phyloP scores from a whole-genome alignment of 1,140 invertebrate species.

The Metaphire vulgaris region DNA sequence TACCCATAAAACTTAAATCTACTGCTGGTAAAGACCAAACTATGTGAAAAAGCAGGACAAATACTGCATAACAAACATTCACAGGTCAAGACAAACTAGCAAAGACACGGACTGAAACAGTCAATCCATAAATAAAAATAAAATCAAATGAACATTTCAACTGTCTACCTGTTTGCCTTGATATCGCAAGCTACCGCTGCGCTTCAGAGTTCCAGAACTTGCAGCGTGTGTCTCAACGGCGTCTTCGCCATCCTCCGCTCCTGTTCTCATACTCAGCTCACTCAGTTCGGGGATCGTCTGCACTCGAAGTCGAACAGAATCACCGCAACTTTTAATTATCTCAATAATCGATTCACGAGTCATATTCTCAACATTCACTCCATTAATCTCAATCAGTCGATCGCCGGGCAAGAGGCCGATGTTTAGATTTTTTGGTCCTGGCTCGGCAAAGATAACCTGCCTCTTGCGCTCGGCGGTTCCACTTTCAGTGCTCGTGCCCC shows the following conservation, averaged over 20 bases:
- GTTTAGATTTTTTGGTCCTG: conserved; percentile 62
- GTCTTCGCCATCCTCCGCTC: conserved; percentile 51
- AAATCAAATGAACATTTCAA: no score
- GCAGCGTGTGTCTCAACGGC: conserved; percentile 62
- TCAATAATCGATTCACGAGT: conserved; percentile 86
- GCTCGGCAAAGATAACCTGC: conserved; percentile 84
- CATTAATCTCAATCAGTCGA: conserved; percentile 82
- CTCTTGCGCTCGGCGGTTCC: conserved; percentile 52
- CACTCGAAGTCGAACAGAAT: conserved; percentile 77
- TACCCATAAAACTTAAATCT: no score
- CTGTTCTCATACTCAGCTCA: conserved; percentile 59
- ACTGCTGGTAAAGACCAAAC: no score
- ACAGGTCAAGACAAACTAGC: no score
- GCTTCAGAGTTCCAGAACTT: conserved; percentile 66
- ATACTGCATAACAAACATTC: no score
- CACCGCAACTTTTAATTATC: conserved; percentile 76
- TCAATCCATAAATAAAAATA: no score
- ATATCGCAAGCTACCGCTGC: conserved; percentile 59
- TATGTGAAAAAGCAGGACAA: no score
- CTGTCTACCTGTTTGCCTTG: conserved; percentile 36
- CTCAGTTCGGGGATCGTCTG: conserved; percentile 59
- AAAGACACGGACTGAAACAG: no score
- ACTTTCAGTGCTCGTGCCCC: conserved; percentile 30
- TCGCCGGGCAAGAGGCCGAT: conserved; percentile 82
- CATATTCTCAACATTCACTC: conserved; percentile 72